Conservation (phyloP, 2,797 vertebrate genomes). For the Emys orbicularis region DNA sequence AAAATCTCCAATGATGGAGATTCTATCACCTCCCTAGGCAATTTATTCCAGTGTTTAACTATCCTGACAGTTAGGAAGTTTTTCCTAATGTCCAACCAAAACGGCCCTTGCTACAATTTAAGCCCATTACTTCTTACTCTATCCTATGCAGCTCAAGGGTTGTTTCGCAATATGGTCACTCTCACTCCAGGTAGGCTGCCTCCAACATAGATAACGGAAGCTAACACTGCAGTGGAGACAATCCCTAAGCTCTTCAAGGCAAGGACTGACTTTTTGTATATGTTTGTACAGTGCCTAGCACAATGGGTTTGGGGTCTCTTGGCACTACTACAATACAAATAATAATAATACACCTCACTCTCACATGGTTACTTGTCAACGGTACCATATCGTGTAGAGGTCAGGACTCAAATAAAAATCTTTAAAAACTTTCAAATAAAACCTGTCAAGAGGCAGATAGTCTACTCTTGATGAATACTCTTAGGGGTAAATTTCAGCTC, state of each 20-base stretch:
- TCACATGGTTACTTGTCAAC: not conserved
- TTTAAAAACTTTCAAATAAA: not conserved
- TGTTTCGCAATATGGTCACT: not conserved
- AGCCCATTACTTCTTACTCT: too few species aligned
- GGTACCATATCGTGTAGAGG: accelerated
- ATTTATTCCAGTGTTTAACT: too few species aligned
- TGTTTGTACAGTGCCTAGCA: not conserved
- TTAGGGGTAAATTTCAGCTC: not conserved
- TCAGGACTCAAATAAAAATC: not conserved
- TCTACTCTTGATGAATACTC: not conserved
- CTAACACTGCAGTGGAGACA: not conserved
- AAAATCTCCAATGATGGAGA: too few species aligned
- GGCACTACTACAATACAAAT: not conserved
- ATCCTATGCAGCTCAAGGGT: not conserved
- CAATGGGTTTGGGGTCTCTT: not conserved
- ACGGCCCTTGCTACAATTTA: too few species aligned
- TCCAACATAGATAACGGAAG: not conserved
- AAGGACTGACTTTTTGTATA: not conserved
- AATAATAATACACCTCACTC: not conserved
- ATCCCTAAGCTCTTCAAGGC: not conserved
- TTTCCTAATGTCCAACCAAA: too few species aligned
- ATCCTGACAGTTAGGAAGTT: too few species aligned
- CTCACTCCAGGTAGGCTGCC: not conserved
- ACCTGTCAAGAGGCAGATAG: not conserved
- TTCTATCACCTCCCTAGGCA: too few species aligned